These are phyloP conservation scores for Lacerta viridis DNA, from an alignment of 2,797 vertebrate species.

Conservation along the genomic window DNA sequence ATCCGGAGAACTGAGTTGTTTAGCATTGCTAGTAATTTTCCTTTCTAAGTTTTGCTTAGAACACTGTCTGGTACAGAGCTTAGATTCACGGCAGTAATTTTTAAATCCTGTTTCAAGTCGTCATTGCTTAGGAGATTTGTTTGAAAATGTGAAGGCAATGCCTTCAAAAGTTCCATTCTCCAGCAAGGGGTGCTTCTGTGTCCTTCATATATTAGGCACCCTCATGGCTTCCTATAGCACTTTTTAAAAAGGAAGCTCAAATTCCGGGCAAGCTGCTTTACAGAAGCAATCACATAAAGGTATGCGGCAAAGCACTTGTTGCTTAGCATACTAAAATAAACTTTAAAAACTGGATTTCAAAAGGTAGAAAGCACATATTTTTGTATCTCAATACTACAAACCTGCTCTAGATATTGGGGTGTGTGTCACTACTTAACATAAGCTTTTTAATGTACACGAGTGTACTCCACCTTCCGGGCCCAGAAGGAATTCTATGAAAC, in stretches of 20 bases:
- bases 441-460: too few species aligned
- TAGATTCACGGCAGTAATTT: background rate
- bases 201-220: background rate
- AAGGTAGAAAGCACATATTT: background rate
- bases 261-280: background rate
- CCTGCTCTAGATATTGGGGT: background rate
- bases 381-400: background rate
- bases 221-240: background rate
- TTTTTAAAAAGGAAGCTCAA: background rate
- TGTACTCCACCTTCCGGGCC: too few species aligned
- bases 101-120: slow-evolving; percentile 3
- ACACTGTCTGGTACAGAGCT: background rate
- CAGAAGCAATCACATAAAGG: background rate
- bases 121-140: background rate
- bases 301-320: background rate
- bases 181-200: background rate
- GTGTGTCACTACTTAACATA: too few species aligned
- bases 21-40: background rate
- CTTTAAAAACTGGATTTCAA: background rate
- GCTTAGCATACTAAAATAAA: background rate
- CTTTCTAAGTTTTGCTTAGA: background rate
- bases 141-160: background rate
- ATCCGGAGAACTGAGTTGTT: background rate
- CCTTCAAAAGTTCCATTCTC: background rate
- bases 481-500: too few species aligned